Conservation (phyloP, 1,140 invertebrate species). For the Leptinotarsa lineolata region DNA sequence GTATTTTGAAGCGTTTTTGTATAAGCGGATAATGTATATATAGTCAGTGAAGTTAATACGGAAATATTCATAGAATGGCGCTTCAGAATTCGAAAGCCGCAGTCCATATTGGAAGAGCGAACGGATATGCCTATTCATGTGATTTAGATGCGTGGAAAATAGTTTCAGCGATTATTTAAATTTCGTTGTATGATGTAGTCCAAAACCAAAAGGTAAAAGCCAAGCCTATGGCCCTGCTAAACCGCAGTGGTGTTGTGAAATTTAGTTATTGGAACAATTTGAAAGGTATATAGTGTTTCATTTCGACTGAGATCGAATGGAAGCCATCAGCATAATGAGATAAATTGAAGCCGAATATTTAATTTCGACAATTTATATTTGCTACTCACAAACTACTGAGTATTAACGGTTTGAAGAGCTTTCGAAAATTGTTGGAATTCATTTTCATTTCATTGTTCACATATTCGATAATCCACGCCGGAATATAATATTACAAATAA, state of each 20-base stretch:
- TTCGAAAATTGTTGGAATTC: too few species aligned
- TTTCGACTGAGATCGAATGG: too few species aligned
- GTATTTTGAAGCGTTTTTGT: not conserved
- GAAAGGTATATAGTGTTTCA: not conserved
- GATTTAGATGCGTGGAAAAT: conserved; percentile 5
- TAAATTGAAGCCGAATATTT: too few species aligned
- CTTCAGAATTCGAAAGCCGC: not conserved
- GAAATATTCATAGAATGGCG: not conserved
- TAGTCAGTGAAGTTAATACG: not conserved
- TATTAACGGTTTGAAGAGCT: too few species aligned
- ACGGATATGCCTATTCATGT: not conserved
- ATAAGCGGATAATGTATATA: not conserved
- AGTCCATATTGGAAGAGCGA: not conserved
- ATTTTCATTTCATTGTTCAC: too few species aligned
- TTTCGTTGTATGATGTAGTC: not conserved
- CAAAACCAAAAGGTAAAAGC: not conserved
- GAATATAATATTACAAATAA: too few species aligned
- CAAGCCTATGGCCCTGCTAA: not conserved
- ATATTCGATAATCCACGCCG: too few species aligned
- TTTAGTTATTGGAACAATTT: not conserved
- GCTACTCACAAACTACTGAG: too few species aligned
- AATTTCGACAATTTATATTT: too few species aligned
- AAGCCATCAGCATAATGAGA: too few species aligned
- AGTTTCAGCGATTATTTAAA: conserved; percentile 6
- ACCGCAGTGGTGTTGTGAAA: not conserved